Evolutionary conservation across 2,113 vertebrate species (phyloP).

Genomic region (Zapus hudsonius): DNA sequence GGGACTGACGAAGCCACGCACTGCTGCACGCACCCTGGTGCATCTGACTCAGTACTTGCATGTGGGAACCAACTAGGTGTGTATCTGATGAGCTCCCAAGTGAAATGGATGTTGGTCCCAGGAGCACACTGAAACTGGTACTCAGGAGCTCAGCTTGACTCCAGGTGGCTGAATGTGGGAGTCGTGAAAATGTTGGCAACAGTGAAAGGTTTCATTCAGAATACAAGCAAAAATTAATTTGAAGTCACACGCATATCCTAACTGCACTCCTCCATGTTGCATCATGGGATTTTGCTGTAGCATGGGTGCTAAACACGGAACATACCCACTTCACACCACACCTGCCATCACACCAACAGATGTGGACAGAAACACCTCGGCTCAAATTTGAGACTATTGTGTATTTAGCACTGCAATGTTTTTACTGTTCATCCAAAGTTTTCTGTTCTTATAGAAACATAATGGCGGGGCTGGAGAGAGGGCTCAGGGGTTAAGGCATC

Average conservation of each 20-base stretch:
- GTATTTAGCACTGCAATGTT: background rate
- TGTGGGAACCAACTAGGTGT: background rate
- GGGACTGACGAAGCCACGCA: background rate
- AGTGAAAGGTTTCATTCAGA: background rate
- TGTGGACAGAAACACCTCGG: background rate
- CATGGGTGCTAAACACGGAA: background rate
- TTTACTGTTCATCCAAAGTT: background rate
- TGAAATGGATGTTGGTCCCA: background rate
- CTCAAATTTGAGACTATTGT: accelerated
- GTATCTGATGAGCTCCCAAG: background rate
- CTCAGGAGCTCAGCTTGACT: background rate
- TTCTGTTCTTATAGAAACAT: background rate
- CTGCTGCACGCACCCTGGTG: background rate
- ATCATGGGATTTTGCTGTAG: background rate
- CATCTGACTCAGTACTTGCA: background rate
- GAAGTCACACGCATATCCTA: background rate
- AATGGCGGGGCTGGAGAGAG: too few relatives aligned
- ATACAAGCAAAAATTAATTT: background rate
- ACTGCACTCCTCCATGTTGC: background rate
- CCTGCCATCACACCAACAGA: background rate
- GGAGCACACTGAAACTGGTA: background rate
- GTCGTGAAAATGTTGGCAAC: background rate
- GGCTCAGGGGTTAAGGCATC: too few relatives aligned
- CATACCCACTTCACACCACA: background rate
- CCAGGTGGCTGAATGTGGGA: background rate